These are phyloP conservation scores for Encarsia formosa DNA, from an alignment of 2,888 invertebrate genomes.

Conservation along the genomic window DNA sequence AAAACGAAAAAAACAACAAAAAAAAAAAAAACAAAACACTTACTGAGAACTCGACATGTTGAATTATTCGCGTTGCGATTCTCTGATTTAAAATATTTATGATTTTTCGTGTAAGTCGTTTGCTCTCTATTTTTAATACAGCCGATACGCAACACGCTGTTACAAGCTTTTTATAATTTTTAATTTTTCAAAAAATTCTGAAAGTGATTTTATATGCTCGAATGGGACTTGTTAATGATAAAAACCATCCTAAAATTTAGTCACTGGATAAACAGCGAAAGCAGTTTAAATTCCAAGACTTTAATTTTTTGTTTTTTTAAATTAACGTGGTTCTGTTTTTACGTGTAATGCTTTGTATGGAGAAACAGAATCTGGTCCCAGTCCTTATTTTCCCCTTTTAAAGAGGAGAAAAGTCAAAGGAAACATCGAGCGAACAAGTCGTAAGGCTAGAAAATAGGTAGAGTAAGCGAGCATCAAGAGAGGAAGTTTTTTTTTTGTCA, in stretches of 20 bases:
- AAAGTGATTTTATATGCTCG: slow-evolving; percentile 15
- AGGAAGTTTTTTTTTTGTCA: slow-evolving; percentile 7
- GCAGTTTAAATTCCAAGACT: not conserved
- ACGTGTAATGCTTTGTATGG: not conserved
- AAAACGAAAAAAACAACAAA: too few relatives aligned
- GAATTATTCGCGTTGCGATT: slow-evolving; percentile 5
- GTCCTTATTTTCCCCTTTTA: slow-evolving; percentile 7
- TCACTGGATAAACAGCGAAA: too few relatives aligned
- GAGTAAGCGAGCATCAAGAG: slow-evolving; percentile 38
- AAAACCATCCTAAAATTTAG: too few relatives aligned
- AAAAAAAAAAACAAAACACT: too few relatives aligned
- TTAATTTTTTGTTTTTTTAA: slow-evolving; percentile 22
- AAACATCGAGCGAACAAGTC: slow-evolving; percentile 2
- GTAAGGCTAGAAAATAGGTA: slow-evolving; percentile 41
- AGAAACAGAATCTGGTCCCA: slow-evolving; percentile 2
- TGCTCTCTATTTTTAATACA: slow-evolving; percentile 45
- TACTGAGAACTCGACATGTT: slow-evolving; percentile 10
- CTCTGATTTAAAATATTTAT: slow-evolving; percentile 17
- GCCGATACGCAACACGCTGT: slow-evolving; percentile 34
- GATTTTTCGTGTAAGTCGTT: slow-evolving; percentile 28
- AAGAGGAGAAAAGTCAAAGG: slow-evolving; percentile 2
- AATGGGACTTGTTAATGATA: not conserved
- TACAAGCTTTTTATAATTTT: slow-evolving; percentile 7
- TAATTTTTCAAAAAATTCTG: slow-evolving; percentile 2
- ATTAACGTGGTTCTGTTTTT: slow-evolving; percentile 10